Evolutionary conservation across 1,140 invertebrate genomes (phyloP).

Genomic region (Psilanteris sp.): DNA sequence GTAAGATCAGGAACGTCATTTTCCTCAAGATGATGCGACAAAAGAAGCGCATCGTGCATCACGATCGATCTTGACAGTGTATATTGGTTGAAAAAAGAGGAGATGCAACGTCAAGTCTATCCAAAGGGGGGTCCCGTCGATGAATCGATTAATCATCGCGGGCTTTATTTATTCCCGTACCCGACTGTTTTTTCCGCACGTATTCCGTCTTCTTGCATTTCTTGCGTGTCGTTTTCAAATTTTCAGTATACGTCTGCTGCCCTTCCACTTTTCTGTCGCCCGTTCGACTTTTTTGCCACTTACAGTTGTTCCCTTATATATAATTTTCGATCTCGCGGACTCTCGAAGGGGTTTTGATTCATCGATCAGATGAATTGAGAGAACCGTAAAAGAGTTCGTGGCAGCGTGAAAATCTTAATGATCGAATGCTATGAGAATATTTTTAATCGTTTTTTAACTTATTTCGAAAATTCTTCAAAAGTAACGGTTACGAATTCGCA

Average conservation of each 20-base stretch:
- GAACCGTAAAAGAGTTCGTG: slow-evolving; percentile 75
- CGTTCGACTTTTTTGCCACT: slow-evolving; percentile 53
- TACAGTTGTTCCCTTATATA: slow-evolving; percentile 58
- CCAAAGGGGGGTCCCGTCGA: slow-evolving; percentile 65
- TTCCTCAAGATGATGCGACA: slow-evolving; percentile 65
- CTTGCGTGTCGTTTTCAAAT: slow-evolving; percentile 65
- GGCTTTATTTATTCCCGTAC: slow-evolving; percentile 71
- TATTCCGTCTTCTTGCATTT: slow-evolving; percentile 52
- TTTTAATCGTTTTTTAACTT: slow-evolving; percentile 74
- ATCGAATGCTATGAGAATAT: slow-evolving; percentile 76
- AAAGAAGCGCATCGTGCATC: slow-evolving; percentile 63
- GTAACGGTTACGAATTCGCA: slow-evolving; percentile 29
- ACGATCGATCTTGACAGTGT: slow-evolving; percentile 63
- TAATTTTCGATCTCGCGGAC: slow-evolving; percentile 43
- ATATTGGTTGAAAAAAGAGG: slow-evolving; percentile 59
- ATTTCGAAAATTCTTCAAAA: slow-evolving; percentile 26
- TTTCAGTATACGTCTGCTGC: slow-evolving; percentile 64
- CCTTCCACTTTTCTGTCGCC: slow-evolving; percentile 31
- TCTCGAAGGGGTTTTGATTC: slow-evolving; percentile 72
- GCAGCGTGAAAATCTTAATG: slow-evolving; percentile 77
- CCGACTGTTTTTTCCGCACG: slow-evolving; percentile 62
- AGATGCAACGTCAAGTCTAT: slow-evolving; percentile 62
- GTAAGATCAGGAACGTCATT: slow-evolving; percentile 61
- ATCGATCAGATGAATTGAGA: slow-evolving; percentile 73
- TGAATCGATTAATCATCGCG: slow-evolving; percentile 77